Conservation (phyloP, 2,113 vertebrate species). For the Notiomystis cincta region DNA sequence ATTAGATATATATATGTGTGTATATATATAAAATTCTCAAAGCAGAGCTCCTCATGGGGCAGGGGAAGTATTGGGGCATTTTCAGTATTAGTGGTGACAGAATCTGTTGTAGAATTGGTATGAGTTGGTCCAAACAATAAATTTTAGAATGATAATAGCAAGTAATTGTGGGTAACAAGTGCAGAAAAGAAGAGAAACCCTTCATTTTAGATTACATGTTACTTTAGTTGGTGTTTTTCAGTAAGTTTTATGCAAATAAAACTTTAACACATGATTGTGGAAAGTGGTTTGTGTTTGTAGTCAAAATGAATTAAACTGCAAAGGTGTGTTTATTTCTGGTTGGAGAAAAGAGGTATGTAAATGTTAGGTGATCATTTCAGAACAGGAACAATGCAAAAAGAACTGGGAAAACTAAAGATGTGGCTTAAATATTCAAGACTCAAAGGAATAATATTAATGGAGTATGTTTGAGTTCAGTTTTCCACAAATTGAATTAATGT, state of each 20-base stretch:
- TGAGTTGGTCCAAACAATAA: accelerated
- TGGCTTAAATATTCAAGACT: neutral
- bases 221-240: neutral
- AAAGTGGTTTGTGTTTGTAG: neutral
- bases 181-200: neutral
- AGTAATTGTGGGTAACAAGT: neutral
- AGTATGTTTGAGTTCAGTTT: neutral
- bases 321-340: neutral
- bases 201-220: neutral
- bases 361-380: neutral
- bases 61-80: neutral
- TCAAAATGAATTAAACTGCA: neutral
- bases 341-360: neutral
- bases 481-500: neutral
- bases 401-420: neutral
- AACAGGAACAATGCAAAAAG: neutral
- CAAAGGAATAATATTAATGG: neutral
- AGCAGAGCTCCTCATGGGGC: neutral
- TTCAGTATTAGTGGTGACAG: neutral
- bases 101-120: neutral
- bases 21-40: neutral
- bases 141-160: neutral
- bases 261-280: neutral
- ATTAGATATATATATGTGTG: too few species aligned
- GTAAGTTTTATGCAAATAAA: neutral